Evolutionary conservation across 2,113 vertebrate species (phyloP).

Genomic region (Xerus inauris): DNA sequence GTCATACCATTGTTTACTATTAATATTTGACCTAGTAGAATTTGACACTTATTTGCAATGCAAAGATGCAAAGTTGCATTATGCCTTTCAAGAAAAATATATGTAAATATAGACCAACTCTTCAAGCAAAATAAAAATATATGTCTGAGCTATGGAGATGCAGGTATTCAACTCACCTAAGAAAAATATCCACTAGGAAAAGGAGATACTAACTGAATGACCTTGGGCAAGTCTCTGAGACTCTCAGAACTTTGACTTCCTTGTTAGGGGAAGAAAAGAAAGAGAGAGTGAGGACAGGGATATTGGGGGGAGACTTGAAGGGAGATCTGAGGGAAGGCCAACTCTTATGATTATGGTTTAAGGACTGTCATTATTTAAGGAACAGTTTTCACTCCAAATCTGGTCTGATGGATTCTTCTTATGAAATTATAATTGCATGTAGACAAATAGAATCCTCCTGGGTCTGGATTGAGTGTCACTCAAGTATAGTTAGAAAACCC

Average conservation of each 20-base stretch:
- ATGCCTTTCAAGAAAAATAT: conserved; percentile 21
- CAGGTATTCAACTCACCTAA: neutral
- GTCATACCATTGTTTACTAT: neutral
- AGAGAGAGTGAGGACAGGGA: too few relatives aligned
- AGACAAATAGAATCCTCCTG: neutral
- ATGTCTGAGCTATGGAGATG: neutral
- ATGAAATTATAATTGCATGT: neutral
- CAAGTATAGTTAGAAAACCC: neutral
- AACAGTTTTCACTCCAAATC: neutral
- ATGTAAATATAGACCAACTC: conserved; percentile 30
- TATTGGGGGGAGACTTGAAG: neutral
- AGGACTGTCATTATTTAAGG: neutral
- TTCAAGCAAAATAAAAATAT: conserved; percentile 41
- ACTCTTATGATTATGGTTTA: neutral
- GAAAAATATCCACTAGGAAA: neutral
- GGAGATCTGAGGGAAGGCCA: neutral
- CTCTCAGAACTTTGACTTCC: neutral
- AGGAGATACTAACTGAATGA: neutral
- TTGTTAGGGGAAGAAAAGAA: neutral
- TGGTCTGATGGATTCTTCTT: neutral
- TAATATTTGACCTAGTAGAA: conserved; percentile 34
- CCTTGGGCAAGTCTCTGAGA: neutral
- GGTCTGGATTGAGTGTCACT: neutral
- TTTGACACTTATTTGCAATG: conserved; percentile 25
- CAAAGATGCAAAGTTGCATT: neutral